Base-by-base conservation (phyloP, 2,888 invertebrate genomes). In the Drosophila paracracens region DNA sequence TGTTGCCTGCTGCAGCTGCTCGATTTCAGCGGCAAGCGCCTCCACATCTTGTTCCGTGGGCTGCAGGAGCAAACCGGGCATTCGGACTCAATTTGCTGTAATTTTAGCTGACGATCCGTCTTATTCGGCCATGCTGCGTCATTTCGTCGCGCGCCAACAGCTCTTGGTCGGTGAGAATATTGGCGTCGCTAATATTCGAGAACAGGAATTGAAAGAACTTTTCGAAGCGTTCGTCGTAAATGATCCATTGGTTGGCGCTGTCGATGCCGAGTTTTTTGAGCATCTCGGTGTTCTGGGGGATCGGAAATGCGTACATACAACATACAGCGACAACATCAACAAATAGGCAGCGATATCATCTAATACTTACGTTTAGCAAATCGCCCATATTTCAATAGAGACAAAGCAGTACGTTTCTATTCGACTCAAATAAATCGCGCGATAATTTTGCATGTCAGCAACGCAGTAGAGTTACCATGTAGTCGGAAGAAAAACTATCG, bases 181-280 rank as follows among this genome's bases (percentile, higher is more conserved):
- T 93, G 1, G 78, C 82, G 57, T 92, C 91, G 0, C 84, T 89
- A 6, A 93, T 91, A 56, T 90, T 91, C 6, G 90, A 88, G 0
- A 91, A 83, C 62, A 93, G 79, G 64, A 91, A 92, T 16, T 81
- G 82, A 51, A 93, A 93, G 52, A 93, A 93, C 43, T 88, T 88
- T 68, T 91, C 88, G 64, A 92, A 91, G 33, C 86, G 79, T 53
- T 93, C 92, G 54, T 92, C 92, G 54, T 93, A 93, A 10, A 93
- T 85, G 13, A 93, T 89, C 93, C 93, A 93, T 64, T 92, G 92
- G 56, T 92, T 91, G 5, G 89, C 88, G 35, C 81, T 89, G 74
- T 92, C 91, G 57, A 92, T 88, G 5, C 92, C 91, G n/a, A 93
- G 86, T 68, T 92, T 93, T 51, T 91, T 92, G 21, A 93, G 91